Base-by-base conservation (phyloP, 2,113 vertebrate genomes). In the Microcebus jonahi region DNA sequence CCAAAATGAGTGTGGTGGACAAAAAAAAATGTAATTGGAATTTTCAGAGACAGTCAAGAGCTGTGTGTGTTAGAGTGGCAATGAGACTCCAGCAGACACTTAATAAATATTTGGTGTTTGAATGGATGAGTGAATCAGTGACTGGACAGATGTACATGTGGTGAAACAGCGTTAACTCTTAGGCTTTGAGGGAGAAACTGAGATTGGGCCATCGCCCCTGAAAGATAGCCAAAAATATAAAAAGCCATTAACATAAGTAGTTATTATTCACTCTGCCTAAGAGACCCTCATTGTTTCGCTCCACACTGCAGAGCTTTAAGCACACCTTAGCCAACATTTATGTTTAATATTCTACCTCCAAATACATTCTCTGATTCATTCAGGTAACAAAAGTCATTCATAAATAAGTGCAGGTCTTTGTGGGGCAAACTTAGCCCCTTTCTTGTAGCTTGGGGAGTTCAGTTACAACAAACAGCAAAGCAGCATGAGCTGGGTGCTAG, bases 1-100 rank as follows among this genome's bases (percentile, higher is more conserved):
- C 50, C 83, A 84, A 71, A 87, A 81, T 34, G 75, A 95, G 45
- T 59, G 57, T 87, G 90, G 83, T 15, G 25, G 59, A 90, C 57
- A 55, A 70, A 82, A 55, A 53, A 63, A 86, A 53, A 34, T 8
- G 31, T 36, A 53, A 90, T 0, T 29, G 61, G 68, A 89, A 94
- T 93, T 96, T 96, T 87, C 83, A 84, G 86, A 68, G 71, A 65
- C 86, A 94, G 84, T 89, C 83, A 87, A 93, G 75, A 95, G 83
- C 81, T 50, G 4, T 17, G 57, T 93, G 86, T 39, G 36, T 76
- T 42, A 36, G 45, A 65, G 50, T 34, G 68, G n/a, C 0, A 0
- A 91, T 6, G 63, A 75, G 45, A 53, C 55, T 87, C 88, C n/a
- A 75, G 71, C 1, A 91, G 42, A 67, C 67, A 91, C 88, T 97